Evolutionary conservation across 2,113 vertebrate genomes (phyloP).

Genomic region (Macquaria ambigua): DNA sequence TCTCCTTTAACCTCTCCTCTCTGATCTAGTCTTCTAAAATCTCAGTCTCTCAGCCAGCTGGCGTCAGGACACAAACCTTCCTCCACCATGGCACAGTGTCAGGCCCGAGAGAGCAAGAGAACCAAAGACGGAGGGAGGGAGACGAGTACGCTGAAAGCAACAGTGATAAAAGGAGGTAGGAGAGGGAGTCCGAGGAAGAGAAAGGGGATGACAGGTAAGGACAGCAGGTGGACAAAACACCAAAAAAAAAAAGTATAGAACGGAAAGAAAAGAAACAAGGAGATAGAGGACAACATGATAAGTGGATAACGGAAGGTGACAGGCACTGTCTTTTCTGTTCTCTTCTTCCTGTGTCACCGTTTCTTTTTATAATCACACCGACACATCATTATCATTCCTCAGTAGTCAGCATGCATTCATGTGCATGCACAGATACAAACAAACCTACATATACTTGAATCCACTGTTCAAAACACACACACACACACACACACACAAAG

Average conservation of each 20-base stretch:
- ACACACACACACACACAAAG: neutral
- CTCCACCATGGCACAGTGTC: constrained; percentile 57
- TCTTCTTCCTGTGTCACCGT: neutral
- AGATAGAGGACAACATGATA: neutral
- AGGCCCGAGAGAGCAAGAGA: constrained; percentile 55
- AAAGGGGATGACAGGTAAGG: constrained; percentile 58
- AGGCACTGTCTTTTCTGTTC: constrained; percentile 5
- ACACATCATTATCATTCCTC: constrained; percentile 44
- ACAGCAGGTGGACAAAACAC: constrained; percentile 44
- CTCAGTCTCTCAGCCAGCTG: constrained; percentile 62
- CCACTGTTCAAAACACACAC: neutral
- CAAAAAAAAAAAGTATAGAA: neutral
- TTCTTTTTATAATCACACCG: constrained; percentile 3
- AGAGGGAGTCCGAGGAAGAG: constrained; percentile 8
- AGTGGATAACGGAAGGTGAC: constrained; percentile 17
- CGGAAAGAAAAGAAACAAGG: constrained; percentile 16
- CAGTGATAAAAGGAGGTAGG: constrained; percentile 25
- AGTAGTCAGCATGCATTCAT: constrained; percentile 15
- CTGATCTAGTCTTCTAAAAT: constrained; percentile 62
- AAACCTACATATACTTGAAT: neutral
- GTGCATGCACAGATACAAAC: constrained; percentile 22
- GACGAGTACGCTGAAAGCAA: constrained; percentile 23
- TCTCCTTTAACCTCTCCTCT: constrained; percentile 60
- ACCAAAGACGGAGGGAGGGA: constrained; percentile 35
- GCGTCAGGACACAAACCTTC: constrained; percentile 60